Percentiles rank a stretch among this genome's conserved stretches.
Conservation (phyloP, 2,888 invertebrate genomes). For the Lasioglossum figueresi region DNA sequence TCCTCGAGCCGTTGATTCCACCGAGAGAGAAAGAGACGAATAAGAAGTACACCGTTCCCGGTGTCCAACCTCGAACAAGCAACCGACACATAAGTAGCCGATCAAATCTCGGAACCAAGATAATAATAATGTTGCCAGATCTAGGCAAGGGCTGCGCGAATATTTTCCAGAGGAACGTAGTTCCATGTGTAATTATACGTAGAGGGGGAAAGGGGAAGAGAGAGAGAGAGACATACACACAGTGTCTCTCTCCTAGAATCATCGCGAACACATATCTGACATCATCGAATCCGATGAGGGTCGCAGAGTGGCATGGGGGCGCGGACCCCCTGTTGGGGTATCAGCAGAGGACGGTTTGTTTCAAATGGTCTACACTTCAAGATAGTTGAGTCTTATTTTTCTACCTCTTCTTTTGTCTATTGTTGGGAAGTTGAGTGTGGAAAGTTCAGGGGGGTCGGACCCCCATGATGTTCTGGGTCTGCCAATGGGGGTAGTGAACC, state of each 20-base stretch:
- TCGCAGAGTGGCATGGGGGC: not conserved
- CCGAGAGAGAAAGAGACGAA: conserved; percentile 34
- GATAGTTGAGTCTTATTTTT: conserved; percentile 5
- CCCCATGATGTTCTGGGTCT: not conserved
- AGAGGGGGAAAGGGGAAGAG: conserved; percentile 15
- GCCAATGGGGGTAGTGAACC: not conserved
- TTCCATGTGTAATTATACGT: conserved; percentile 63
- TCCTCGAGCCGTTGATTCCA: conserved; percentile 55
- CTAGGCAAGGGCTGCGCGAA: conserved; percentile 8
- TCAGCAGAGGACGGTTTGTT: conserved; percentile 6
- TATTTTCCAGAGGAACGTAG: conserved; percentile 59
- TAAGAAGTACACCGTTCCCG: not conserved
- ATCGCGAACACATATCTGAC: conserved; percentile 67
- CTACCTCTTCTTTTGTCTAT: conserved; percentile 3
- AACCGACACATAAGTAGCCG: conserved; percentile 10
- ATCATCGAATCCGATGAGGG: conserved; percentile 49
- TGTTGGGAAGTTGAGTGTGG: not conserved
- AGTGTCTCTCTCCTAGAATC: conserved; percentile 55
- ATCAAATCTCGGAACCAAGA: conserved; percentile 6
- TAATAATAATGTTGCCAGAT: conserved; percentile 16
- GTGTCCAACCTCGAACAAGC: conserved; percentile 40
- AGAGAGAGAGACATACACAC: conserved; percentile 38
- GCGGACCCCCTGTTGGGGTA: conserved; percentile 1
- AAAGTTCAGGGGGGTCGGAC: not conserved
- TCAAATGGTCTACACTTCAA: conserved; percentile 11